Conservation (phyloP, 2,113 vertebrate genomes). For the Phrynocephalus versicolor region DNA sequence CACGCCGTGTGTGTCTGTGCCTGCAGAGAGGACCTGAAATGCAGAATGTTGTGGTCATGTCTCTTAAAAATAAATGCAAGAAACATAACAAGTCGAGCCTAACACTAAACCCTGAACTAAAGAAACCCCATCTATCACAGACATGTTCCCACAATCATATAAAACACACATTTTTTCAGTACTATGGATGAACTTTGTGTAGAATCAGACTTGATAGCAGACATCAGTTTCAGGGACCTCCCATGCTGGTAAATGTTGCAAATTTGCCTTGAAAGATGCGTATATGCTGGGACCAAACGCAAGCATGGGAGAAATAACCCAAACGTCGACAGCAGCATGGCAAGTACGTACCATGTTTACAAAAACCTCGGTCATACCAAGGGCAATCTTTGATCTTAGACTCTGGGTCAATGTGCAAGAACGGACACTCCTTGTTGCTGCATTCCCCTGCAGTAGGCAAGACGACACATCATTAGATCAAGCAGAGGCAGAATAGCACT, state of each 20-base stretch:
- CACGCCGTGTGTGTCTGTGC: slow-evolving; percentile 94
- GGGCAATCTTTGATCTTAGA: slow-evolving; percentile 99
- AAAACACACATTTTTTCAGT: too few species aligned
- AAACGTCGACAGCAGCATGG: fast-evolving
- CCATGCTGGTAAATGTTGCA: background rate
- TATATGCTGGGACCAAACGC: background rate
- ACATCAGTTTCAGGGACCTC: background rate
- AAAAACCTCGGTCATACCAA: slow-evolving; percentile 98
- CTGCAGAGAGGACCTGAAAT: slow-evolving; percentile 92
- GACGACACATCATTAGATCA: slow-evolving; percentile 11
- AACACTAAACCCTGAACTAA: fast-evolving
- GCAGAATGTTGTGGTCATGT: slow-evolving; percentile 18
- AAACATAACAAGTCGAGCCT: background rate
- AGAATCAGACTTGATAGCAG: background rate
- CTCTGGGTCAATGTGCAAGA: slow-evolving; percentile 97
- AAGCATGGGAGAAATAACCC: background rate
- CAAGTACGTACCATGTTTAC: slow-evolving; percentile 90
- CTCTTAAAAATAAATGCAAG: fast-evolving
- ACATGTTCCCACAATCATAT: background rate
- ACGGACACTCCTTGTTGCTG: slow-evolving; percentile 99
- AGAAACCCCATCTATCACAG: background rate
- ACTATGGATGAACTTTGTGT: background rate
- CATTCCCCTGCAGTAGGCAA: slow-evolving; percentile 87
- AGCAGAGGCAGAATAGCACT: background rate
- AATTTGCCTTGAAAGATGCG: background rate